A percentile compares a stretch with the other conserved stretches of the same genome.
Evolutionary conservation across 2,888 invertebrate genomes (phyloP).

Genomic region (Rambutsinella grinnellia): DNA sequence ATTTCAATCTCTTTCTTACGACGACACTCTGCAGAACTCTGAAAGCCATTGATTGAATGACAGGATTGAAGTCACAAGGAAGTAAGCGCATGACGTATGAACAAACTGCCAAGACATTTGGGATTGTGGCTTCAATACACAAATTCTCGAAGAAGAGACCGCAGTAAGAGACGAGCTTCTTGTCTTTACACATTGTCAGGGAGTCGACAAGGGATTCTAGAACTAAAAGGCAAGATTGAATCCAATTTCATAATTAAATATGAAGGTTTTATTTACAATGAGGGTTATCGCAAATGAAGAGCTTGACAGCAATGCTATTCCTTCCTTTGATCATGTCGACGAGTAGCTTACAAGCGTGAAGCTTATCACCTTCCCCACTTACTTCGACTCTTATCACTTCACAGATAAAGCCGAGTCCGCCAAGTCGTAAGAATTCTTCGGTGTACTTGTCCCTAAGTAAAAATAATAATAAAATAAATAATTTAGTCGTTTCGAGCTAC

Average conservation of each 20-base stretch:
- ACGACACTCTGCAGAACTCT: conserved; percentile 59
- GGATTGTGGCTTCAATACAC: conserved; percentile 53
- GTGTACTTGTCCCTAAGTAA: conserved; percentile 54
- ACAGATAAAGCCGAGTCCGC: conserved; percentile 58
- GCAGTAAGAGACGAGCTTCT: conserved; percentile 49
- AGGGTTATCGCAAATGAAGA: conserved; percentile 59
- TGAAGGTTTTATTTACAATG: conserved; percentile 55
- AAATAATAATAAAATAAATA: neutral
- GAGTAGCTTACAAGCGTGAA: conserved; percentile 62
- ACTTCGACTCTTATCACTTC: conserved; percentile 59
- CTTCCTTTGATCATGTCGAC: conserved; percentile 58
- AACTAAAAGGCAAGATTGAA: too few relatives aligned
- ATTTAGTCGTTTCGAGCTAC: neutral
- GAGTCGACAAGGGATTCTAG: conserved; percentile 61
- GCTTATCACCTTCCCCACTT: conserved; percentile 56
- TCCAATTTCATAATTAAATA: too few relatives aligned
- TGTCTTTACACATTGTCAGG: conserved; percentile 63
- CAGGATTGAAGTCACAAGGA: conserved; percentile 64
- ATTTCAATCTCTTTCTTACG: conserved; percentile 43
- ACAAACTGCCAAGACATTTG: conserved; percentile 48
- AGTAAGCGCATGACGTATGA: conserved; percentile 58
- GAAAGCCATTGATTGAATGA: conserved; percentile 60
- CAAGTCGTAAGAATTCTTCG: conserved; percentile 58
- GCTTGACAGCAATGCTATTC: conserved; percentile 58
- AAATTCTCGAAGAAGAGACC: conserved; percentile 55